Evolutionary conservation across 2,888 invertebrate genomes (phyloP).

Genomic region (Andricus curvator): DNA sequence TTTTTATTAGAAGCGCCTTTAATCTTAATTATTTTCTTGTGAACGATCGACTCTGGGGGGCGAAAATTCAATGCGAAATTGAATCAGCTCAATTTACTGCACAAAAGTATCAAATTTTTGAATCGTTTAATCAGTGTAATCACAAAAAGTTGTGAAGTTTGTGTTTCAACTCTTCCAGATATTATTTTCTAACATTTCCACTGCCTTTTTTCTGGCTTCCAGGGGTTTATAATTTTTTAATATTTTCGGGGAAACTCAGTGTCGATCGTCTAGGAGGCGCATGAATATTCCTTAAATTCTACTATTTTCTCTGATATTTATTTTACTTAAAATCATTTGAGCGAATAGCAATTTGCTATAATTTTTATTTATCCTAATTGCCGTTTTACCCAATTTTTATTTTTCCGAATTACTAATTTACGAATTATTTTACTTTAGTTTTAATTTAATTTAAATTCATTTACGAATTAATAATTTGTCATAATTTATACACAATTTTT

Average conservation of each 20-base stretch:
- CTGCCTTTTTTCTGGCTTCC: slow-evolving; percentile 13
- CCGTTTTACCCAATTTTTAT: no score
- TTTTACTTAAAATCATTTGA: no score
- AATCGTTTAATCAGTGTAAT: background rate
- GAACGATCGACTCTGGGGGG: background rate
- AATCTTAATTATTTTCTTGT: background rate
- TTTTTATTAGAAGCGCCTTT: background rate
- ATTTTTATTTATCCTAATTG: no score
- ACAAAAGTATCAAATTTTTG: slow-evolving; percentile 14
- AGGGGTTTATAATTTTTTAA: slow-evolving; percentile 6
- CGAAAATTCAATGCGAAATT: background rate
- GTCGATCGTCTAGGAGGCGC: slow-evolving; percentile 1
- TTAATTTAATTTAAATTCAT: no score
- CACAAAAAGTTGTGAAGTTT: background rate
- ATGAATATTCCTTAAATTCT: no score
- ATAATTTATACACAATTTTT: no score
- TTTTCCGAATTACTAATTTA: no score
- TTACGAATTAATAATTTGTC: no score
- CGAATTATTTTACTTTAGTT: no score
- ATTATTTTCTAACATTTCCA: slow-evolving; percentile 2
- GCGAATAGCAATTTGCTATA: no score
- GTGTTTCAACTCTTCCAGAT: background rate
- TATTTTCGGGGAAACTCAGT: slow-evolving; percentile 13
- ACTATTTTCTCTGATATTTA: no score
- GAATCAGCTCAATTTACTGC: background rate